A percentile compares a stretch with the other conserved stretches of the same genome.
Conservation (phyloP, 2,113 vertebrate genomes). For the Spea multiplicata region DNA sequence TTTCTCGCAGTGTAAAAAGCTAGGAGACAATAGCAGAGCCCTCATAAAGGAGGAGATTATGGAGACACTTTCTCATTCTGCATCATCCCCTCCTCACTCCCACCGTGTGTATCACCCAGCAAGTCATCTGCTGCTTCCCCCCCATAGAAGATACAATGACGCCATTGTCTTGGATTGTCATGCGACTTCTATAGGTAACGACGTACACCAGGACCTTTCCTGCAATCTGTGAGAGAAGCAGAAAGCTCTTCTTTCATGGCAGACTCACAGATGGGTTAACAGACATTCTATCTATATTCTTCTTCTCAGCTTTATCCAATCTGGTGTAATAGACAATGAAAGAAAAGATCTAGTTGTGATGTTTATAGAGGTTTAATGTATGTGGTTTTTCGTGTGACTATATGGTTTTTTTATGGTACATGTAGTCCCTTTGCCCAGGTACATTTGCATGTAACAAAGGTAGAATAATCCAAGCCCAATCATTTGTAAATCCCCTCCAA, state of each 20-base stretch:
- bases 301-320: no score
- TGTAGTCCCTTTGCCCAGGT: no score
- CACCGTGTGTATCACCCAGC: conserved; percentile 34
- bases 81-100: conserved; percentile 12
- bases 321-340: no score
- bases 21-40: conserved; percentile 18
- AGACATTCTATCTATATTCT: no score
- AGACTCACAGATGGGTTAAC: background rate
- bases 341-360: no score
- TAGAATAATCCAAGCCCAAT: no score
- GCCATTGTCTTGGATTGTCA: conserved; percentile 36
- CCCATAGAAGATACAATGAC: conserved; percentile 13
- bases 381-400: no score
- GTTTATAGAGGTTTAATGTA: no score
- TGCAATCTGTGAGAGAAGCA: background rate
- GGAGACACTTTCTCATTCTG: conserved; percentile 11
- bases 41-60: conserved; percentile 18
- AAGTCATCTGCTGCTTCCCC: conserved; percentile 34
- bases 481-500: no score
- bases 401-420: no score
- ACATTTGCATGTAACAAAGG: no score
- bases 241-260: background rate
- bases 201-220: conserved; percentile 9
- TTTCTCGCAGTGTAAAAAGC: background rate
- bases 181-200: conserved; percentile 22